Evolutionary conservation across 2,113 vertebrate species (phyloP).

Genomic region (Catharus minimus): DNA sequence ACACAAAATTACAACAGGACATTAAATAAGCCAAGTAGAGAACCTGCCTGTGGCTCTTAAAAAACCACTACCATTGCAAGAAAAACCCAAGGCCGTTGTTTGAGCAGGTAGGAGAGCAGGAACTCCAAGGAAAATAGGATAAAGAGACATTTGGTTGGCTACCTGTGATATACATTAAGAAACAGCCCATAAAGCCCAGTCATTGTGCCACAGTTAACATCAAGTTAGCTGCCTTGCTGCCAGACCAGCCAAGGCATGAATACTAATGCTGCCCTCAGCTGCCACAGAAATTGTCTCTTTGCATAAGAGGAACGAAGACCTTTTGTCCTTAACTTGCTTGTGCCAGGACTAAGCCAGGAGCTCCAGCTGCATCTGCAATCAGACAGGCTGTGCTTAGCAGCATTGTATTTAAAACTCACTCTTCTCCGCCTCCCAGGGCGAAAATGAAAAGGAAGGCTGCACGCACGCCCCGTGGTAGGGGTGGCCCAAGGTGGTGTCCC

Average conservation of each 20-base stretch:
- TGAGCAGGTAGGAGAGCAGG: background rate
- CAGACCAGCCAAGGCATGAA: conserved; percentile 34
- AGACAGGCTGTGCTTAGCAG: background rate
- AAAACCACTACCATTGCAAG: background rate
- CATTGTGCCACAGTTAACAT: background rate
- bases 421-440: background rate
- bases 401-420: background rate
- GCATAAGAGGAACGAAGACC: background rate
- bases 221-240: background rate
- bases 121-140: background rate
- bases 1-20: background rate
- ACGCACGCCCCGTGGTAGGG: background rate
- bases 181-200: background rate
- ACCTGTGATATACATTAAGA: background rate
- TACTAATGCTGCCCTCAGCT: conserved; percentile 43
- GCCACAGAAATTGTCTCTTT: conserved; percentile 30
- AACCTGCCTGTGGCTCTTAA: background rate
- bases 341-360: conserved; percentile 1
- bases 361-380: conserved; percentile 32
- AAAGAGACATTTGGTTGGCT: background rate
- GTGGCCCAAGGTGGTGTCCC: background rate
- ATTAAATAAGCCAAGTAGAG: background rate
- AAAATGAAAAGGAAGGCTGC: background rate
- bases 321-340: conserved; percentile 22
- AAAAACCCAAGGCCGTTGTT: background rate